Conservation (phyloP, 1,140 invertebrate species). For the Bombus pascuorum region DNA sequence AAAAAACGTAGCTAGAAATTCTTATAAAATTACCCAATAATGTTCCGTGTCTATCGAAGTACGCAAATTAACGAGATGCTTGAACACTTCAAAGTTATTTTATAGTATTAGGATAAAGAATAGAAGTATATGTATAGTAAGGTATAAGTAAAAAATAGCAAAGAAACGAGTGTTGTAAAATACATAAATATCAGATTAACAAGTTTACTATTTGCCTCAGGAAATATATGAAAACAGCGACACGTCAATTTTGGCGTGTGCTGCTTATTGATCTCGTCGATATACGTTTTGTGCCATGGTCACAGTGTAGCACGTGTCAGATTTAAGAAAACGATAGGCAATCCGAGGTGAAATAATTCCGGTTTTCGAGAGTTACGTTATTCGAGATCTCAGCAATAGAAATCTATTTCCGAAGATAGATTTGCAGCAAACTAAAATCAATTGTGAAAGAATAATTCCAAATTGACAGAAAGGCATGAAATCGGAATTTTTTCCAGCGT, state of each 20-base stretch:
- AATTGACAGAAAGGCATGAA: not conserved
- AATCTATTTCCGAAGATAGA: not conserved
- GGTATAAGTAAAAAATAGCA: not conserved
- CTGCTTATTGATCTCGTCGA: not conserved
- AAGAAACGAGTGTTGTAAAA: not conserved
- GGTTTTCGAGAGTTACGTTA: too few species aligned
- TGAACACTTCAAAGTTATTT: not conserved
- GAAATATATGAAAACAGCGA: not conserved
- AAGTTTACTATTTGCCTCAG: not conserved
- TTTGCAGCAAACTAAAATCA: not conserved
- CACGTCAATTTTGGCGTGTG: not conserved
- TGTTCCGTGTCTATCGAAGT: not conserved
- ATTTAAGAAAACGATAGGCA: not conserved
- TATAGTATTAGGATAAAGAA: too few species aligned
- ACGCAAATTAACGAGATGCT: not conserved
- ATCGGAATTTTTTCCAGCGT: not conserved
- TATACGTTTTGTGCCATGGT: conserved; percentile 11
- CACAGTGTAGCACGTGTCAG: not conserved
- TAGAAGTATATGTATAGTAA: too few species aligned
- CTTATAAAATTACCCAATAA: not conserved
- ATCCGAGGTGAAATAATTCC: not conserved
- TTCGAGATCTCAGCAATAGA: not conserved
- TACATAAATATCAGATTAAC: not conserved
- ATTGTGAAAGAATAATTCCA: not conserved
- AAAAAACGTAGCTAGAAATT: not conserved